Evolutionary conservation across 2,113 vertebrate genomes (phyloP).

Genomic region (Bambusicola thoracicus): DNA sequence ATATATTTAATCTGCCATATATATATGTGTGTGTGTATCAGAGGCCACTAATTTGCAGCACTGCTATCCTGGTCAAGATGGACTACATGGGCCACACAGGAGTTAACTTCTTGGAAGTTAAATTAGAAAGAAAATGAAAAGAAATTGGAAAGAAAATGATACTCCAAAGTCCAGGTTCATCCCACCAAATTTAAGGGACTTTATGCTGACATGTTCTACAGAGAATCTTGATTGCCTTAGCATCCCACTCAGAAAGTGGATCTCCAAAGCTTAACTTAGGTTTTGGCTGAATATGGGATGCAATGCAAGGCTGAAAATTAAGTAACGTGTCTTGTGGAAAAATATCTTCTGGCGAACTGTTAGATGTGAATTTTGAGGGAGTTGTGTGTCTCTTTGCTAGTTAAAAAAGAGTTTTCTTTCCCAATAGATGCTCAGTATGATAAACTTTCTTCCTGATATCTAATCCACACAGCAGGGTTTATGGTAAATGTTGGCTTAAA

Average conservation of each 20-base stretch:
- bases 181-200: background rate
- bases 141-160: background rate
- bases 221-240: background rate
- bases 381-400: background rate
- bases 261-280: background rate
- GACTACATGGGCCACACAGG: background rate
- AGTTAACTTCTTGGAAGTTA: background rate
- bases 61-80: background rate
- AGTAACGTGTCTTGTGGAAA: background rate
- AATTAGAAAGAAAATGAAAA: too few species aligned
- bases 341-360: background rate
- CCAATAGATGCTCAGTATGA: background rate
- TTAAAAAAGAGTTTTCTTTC: background rate
- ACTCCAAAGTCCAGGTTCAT: background rate
- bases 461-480: background rate
- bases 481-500: background rate
- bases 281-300: background rate
- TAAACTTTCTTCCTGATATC: background rate
- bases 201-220: background rate
- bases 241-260: background rate
- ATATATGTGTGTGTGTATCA: accelerated
- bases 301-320: background rate
- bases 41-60: background rate
- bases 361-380: background rate
- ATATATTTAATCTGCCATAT: too few species aligned